Evolutionary conservation across 2,888 invertebrate species (phyloP).

Genomic region (Formica aserva): DNA sequence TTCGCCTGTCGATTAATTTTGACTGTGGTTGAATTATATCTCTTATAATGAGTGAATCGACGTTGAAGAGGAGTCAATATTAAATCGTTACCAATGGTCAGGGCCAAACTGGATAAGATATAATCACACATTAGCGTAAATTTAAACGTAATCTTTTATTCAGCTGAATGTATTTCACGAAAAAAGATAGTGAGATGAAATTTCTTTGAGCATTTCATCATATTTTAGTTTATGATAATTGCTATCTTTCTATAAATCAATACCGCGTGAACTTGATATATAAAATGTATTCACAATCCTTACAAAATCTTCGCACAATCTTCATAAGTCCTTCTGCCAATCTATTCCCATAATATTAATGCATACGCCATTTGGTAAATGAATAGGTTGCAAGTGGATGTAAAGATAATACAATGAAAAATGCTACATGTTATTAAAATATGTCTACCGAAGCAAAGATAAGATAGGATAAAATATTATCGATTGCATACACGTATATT

Average conservation of each 20-base stretch:
- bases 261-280: not conserved
- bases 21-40: not conserved
- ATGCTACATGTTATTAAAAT: constrained; percentile 13
- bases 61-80: not conserved
- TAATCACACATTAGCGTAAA: not conserved
- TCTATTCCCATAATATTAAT: not conserved
- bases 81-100: constrained; percentile 8
- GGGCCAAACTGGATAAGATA: constrained; percentile 2
- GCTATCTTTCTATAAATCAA: not conserved
- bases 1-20: not conserved
- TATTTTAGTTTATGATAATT: not conserved
- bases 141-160: not conserved
- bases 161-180: not conserved
- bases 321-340: not conserved
- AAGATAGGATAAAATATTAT: constrained; percentile 24
- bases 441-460: not conserved
- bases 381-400: not conserved
- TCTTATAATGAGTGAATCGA: not conserved
- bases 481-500: not conserved
- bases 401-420: not conserved
- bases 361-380: not conserved
- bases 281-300: not conserved
- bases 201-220: not conserved
- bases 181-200: not conserved
- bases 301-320: not conserved